These are phyloP conservation scores for Simalia tracyae DNA, from an alignment of 2,797 vertebrate genomes.

Conservation along the genomic window DNA sequence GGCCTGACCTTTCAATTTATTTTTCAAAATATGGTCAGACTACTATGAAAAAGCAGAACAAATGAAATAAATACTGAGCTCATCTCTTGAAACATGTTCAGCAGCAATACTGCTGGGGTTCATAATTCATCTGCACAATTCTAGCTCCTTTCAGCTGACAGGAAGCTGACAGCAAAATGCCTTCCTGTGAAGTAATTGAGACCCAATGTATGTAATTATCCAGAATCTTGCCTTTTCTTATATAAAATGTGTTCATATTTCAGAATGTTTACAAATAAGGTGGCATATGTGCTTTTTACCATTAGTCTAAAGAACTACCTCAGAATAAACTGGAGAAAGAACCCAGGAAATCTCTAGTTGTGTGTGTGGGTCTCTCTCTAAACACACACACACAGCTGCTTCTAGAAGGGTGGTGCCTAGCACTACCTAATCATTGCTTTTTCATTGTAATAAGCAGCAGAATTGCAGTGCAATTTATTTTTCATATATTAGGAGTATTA, in stretches of 20 bases:
- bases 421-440: not conserved
- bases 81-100: conserved; percentile 25
- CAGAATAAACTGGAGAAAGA: not conserved
- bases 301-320: not conserved
- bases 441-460: not conserved
- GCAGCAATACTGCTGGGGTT: conserved; percentile 5
- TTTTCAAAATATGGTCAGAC: conserved; percentile 20
- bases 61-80: conserved; percentile 8
- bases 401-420: not conserved
- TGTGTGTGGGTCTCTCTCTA: not conserved
- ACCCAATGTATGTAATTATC: not conserved
- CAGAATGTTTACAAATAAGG: not conserved
- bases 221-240: not conserved
- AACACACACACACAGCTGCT: not conserved
- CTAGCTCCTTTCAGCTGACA: not conserved
- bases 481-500: not conserved
- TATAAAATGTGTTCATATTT: not conserved
- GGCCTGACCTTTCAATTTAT: not conserved
- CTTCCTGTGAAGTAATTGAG: not conserved
- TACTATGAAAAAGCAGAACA: not conserved
- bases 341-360: not conserved
- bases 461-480: not conserved
- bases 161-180: conserved; percentile 10
- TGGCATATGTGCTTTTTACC: not conserved
- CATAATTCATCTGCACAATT: conserved; percentile 29